phyloP scores from a whole-genome alignment of 2,888 invertebrate species.

The Cordilura impudica region DNA sequence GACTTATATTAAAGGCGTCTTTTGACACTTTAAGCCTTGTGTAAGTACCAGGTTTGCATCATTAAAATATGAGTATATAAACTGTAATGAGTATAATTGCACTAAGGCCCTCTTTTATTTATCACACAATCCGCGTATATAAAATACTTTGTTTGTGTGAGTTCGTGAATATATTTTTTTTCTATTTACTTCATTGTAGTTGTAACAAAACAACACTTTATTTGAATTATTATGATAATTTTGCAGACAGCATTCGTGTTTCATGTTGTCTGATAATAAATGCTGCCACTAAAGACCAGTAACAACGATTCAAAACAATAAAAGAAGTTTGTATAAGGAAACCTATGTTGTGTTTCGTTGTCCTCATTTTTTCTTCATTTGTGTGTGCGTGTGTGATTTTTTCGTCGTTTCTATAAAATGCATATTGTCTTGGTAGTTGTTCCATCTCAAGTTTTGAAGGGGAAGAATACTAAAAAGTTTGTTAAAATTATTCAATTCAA shows the following conservation, averaged over 20 bases:
- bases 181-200: conserved; percentile 28
- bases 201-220: conserved; percentile 60
- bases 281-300: conserved; percentile 29
- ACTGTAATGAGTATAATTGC: too few relatives aligned
- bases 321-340: conserved; percentile 21
- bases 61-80: too few relatives aligned
- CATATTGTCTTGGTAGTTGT: conserved; percentile 14
- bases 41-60: too few relatives aligned
- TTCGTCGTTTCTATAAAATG: conserved; percentile 21
- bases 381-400: conserved; percentile 2
- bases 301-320: conserved; percentile 25
- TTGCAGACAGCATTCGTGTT: conserved; percentile 65
- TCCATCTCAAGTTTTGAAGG: conserved; percentile 1
- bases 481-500: too few relatives aligned
- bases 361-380: conserved; percentile 5
- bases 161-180: conserved; percentile 1
- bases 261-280: conserved; percentile 65
- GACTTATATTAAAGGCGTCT: too few relatives aligned
- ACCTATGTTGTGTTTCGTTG: conserved; percentile 26
- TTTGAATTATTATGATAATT: conserved; percentile 66
- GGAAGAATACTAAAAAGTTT: neutral
- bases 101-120: too few relatives aligned
- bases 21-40: too few relatives aligned
- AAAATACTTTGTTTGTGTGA: conserved; percentile 9
- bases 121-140: too few relatives aligned